Percentiles rank a stretch among this genome's conserved stretches.
phyloP scores from a whole-genome alignment of 2,888 invertebrate species.

The Drosophila villosipedis region DNA sequence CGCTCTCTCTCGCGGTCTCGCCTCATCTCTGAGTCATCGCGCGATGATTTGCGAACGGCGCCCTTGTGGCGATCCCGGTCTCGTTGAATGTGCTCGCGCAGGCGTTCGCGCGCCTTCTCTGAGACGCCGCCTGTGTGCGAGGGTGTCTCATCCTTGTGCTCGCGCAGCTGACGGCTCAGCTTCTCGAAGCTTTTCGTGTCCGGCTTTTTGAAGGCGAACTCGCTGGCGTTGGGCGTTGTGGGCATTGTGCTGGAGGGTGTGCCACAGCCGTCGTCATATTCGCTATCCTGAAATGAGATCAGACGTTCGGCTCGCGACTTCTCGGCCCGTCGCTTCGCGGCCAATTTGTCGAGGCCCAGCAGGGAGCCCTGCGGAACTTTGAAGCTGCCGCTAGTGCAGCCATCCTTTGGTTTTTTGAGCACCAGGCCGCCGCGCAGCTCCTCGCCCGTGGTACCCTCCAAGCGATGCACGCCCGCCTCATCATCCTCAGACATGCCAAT shows the following conservation, averaged over 20 bases:
- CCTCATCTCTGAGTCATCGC: constrained; percentile 31
- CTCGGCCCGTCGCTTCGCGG: constrained; percentile 90
- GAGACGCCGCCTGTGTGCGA: constrained; percentile 97
- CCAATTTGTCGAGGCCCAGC: constrained; percentile 93
- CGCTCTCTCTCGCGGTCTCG: constrained; percentile 75
- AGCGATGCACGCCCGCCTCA: constrained; percentile 87
- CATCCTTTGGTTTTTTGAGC: constrained; percentile 87
- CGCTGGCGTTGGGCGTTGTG: constrained; percentile 55
- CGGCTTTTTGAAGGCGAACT: constrained; percentile 84
- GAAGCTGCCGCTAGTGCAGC: constrained; percentile 86
- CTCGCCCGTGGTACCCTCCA: constrained; percentile 88
- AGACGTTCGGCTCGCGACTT: constrained; percentile 88
- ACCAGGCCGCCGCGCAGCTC: constrained; percentile 89
- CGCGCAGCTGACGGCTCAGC: constrained; percentile 89
- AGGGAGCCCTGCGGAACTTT: constrained; percentile 92
- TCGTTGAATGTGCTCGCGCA: constrained; percentile 88
- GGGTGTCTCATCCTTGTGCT: constrained; percentile 94
- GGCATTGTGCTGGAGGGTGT: constrained; percentile 50
- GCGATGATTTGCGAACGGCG: constrained; percentile 47
- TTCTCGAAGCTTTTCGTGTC: constrained; percentile 83
- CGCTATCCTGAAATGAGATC: constrained; percentile 88
- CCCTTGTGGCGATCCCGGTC: constrained; percentile 73
- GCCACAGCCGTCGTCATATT: constrained; percentile 85
- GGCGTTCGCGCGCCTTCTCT: constrained; percentile 88
- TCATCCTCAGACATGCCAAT: constrained; percentile 66